A percentile compares a stretch with the other conserved stretches of the same genome.
These are phyloP conservation scores for Trichogramma dendrolimi DNA, from an alignment of 2,888 invertebrate genomes.

Conservation along the genomic window DNA sequence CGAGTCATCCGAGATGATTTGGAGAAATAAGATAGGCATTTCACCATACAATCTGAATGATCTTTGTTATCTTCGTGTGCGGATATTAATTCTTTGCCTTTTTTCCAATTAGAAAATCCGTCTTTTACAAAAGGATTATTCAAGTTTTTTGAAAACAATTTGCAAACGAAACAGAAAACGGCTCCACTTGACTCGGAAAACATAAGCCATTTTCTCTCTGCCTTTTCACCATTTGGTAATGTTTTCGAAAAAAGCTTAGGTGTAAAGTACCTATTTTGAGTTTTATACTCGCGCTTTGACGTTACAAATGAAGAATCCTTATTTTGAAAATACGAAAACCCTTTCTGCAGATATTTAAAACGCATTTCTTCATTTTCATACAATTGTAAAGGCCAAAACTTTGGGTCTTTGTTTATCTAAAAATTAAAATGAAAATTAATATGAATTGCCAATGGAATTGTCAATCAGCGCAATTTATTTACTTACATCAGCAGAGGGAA, in stretches of 20 bases:
- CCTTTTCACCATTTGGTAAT: conserved; percentile 18
- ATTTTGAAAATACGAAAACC: conserved; percentile 9
- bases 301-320: conserved; percentile 2
- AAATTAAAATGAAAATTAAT: not conserved
- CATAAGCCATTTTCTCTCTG: conserved; percentile 17
- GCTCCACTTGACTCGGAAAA: conserved; percentile 6
- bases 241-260: conserved; percentile 3
- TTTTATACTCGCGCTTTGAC: conserved; percentile 8
- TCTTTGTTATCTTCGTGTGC: conserved; percentile 15
- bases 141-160: conserved; percentile 14
- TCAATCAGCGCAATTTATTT: too few species aligned
- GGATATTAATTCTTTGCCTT: conserved; percentile 1
- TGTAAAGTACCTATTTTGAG: conserved; percentile 15
- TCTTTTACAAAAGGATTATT: conserved; percentile 11
- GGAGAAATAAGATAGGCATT: conserved; percentile 1
- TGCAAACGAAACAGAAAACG: conserved; percentile 19
- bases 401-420: not conserved
- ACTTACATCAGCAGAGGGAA: too few species aligned
- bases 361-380: not conserved
- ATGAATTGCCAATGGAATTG: not conserved
- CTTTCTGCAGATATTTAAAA: conserved; percentile 3
- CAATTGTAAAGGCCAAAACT: not conserved
- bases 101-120: conserved; percentile 21
- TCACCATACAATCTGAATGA: not conserved
- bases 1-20: not conserved